Evolutionary conservation across 2,797 vertebrate species (phyloP).

Genomic region (Avahi laniger): DNA sequence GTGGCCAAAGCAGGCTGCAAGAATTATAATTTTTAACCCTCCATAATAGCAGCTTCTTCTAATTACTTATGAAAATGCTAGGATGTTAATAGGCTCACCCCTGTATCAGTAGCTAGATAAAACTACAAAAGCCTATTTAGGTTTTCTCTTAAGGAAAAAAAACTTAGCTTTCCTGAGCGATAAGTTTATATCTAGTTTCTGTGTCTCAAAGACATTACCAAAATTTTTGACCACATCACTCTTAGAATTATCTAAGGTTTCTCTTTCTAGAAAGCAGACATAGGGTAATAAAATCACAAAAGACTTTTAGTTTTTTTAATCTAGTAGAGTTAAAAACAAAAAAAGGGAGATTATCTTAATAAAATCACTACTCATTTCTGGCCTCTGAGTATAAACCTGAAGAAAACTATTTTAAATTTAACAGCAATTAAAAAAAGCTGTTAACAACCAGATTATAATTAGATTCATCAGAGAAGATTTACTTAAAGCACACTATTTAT

Average conservation of each 20-base stretch:
- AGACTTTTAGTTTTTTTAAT: neutral
- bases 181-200: neutral
- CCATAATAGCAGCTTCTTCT: neutral
- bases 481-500: neutral
- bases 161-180: neutral
- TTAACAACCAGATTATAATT: neutral
- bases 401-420: neutral
- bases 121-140: slow-evolving; percentile 2
- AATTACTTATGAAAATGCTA: neutral
- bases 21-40: neutral
- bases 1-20: neutral
- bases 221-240: neutral
- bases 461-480: neutral
- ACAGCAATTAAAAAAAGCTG: neutral
- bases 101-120: neutral
- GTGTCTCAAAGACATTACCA: neutral
- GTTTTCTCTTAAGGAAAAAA: neutral
- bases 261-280: slow-evolving; percentile 3
- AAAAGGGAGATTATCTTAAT: neutral
- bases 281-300: slow-evolving; percentile 16
- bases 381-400: neutral
- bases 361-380: slow-evolving; percentile 6
- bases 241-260: slow-evolving; percentile 12
- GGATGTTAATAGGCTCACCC: neutral
- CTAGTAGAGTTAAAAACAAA: neutral